Base-by-base conservation (phyloP, 2,888 invertebrate species). In the Dendrolimus pini region DNA sequence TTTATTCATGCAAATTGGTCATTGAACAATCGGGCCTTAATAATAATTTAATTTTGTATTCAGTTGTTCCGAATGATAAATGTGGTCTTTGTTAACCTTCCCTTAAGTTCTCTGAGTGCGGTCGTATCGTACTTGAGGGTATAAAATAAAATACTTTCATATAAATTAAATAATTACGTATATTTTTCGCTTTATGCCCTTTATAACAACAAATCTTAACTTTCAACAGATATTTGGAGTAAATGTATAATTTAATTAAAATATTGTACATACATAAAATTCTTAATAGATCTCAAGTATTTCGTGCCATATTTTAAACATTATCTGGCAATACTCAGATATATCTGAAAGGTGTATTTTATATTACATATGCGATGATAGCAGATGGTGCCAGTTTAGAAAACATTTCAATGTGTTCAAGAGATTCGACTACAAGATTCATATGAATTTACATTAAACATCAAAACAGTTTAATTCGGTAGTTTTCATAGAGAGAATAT, bases 161-260 rank as follows among this genome's bases (percentile, higher is more conserved):
- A 77, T 68, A 86, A 89, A 88, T 88, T 88, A 88, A 89, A 89
- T 89, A 86, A 87, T 88, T 89, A 89, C 87, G 89, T 89, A 89
- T 87, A 86, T 89, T 74, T 82, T 83, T 82, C 78, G 77, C 80
- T 83, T 85, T 84, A 86, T 84, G 83, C 75, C 75, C 80, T 80
- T 85, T 80, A 79, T 84, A 89, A 89, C 82, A 89, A 87, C 81
- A 85, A 82, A 77, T 83, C 71, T 47, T 47, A 47, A 79, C 72
- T 78, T 74, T 80, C 78, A 86, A 85, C 85, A 84, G 76, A 76
- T 77, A 74, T 72, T 75, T 80, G 79, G 47, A 12, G 80, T 75
- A 78, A 78, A 75, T 77, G 80, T 75, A 80, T 75, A 79, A 78
- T 74, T 67, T 75, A 68, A 66, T 71, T 68, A 70, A 69, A 74